Evolutionary conservation across 2,888 invertebrate genomes (phyloP).

Genomic region (Caradrina kadenii): DNA sequence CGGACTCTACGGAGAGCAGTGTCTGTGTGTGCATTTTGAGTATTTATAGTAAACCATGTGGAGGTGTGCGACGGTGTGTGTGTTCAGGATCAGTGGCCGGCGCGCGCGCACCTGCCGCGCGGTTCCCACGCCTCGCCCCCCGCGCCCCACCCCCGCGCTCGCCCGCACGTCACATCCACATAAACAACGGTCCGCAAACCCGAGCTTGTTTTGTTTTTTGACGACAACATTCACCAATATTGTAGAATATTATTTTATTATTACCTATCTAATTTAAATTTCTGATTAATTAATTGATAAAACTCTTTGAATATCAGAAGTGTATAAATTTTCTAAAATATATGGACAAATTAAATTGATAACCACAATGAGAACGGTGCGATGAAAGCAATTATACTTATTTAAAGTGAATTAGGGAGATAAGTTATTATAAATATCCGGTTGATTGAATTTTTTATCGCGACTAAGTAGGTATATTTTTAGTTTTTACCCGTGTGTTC

Average conservation of each 20-base stretch:
- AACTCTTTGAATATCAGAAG: conserved; percentile 46
- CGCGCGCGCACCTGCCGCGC: conserved; percentile 89
- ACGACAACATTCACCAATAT: conserved; percentile 64
- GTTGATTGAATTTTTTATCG: conserved; percentile 32
- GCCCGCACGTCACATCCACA: conserved; percentile 84
- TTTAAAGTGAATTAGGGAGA: conserved; percentile 40
- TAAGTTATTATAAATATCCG: conserved; percentile 53
- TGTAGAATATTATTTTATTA: conserved; percentile 62
- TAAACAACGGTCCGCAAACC: conserved; percentile 82
- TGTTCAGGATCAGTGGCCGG: conserved; percentile 90
- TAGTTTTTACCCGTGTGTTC: conserved; percentile 36
- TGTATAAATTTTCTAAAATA: conserved; percentile 42
- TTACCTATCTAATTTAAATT: conserved; percentile 64
- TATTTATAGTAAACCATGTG: conserved; percentile 67
- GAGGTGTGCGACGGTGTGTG: conserved; percentile 74
- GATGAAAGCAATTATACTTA: conserved; percentile 47
- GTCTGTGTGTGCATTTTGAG: conserved; percentile 67
- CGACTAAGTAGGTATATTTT: conserved; percentile 31
- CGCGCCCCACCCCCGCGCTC: conserved; percentile 68
- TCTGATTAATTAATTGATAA: conserved; percentile 69
- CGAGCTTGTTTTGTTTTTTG: conserved; percentile 77
- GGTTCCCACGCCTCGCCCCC: conserved; percentile 87
- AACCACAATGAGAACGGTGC: conserved; percentile 48
- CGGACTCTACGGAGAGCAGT: conserved; percentile 72
- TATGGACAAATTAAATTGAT: conserved; percentile 44